Conservation (phyloP, 2,797 vertebrate species). For the Galago senegalensis region DNA sequence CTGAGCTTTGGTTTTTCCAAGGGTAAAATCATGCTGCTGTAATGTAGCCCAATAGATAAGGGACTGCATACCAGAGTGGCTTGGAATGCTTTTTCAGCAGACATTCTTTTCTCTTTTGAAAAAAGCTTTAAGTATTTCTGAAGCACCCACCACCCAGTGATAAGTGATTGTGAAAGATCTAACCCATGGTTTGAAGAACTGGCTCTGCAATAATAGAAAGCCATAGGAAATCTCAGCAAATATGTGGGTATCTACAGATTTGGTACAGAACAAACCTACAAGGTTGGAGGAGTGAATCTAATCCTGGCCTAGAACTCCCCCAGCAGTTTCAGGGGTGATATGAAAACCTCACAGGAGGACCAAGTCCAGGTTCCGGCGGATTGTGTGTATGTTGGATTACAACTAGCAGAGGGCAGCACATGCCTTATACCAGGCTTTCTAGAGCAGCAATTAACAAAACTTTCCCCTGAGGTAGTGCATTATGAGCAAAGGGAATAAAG, state of each 20-base stretch:
- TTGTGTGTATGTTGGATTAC: neutral
- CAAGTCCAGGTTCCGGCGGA: accelerated
- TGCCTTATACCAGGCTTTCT: neutral
- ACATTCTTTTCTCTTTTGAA: neutral
- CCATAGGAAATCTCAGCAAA: neutral
- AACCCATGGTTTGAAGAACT: neutral
- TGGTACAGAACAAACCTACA: neutral
- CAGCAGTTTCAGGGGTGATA: neutral
- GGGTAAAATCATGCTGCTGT: neutral
- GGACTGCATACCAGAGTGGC: neutral
- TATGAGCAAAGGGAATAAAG: neutral
- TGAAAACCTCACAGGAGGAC: neutral
- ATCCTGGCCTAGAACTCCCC: neutral
- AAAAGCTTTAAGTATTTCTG: neutral
- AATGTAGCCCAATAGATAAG: neutral
- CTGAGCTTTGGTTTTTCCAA: neutral
- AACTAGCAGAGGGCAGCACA: constrained; percentile 63
- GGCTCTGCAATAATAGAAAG: neutral
- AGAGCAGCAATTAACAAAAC: accelerated
- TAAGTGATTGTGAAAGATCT: neutral
- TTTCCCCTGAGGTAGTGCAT: neutral
- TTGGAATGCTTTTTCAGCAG: neutral
- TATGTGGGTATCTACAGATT: neutral
- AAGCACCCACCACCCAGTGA: neutral
- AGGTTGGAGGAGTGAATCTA: neutral